Evolutionary conservation across 2,888 invertebrate species (phyloP), one percentile per base, ranked within the genome.

Genomic region (Protodeltote pygarga): DNA sequence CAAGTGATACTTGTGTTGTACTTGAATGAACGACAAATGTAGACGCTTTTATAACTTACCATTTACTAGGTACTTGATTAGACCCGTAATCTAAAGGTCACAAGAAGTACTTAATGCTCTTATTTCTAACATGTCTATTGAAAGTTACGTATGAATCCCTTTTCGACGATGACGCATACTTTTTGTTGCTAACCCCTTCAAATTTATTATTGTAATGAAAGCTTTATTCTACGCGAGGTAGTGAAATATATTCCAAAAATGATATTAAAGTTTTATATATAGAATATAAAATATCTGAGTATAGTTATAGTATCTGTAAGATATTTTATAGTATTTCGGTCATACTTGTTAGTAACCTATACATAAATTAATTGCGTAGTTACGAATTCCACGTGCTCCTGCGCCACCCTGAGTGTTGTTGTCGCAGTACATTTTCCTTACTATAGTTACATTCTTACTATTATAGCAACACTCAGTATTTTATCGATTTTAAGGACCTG

Each of bases 161-260:
- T 40, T 24, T 27, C 28, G 24, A 31, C 44, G 33, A 41, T 33
- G 15, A 16, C 13, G 25, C n/a, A 25, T 20, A 29, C 17, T 8
- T 28, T 21, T 38, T 13, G 11, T 41, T 23, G 21, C 8, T 24
- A 5, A 23, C 15, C 14, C 19, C n/a, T 19, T 38, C 27, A 25
- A 55, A 35, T 32, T 2, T 24, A 52, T 14, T 35, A 10, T 31
- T 21, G 27, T 25, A 33, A 50, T 29, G 19, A 29, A 25, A 50
- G 57, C 46, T 57, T 49, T 58, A 46, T 44, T 15, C 42, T 42
- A 50, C 48, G 27, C 41, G 11, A 38, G 5, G 54, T 62, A 54
- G 42, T 48, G 34, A 48, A 52, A 46, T 35, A 25, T 62, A 31
- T 63, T 58, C 63, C 66, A 59, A 62, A 65, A 65, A 54, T 51